Base-by-base conservation (phyloP, 2,797 vertebrate genomes). In the Anniella stebbinsi region DNA sequence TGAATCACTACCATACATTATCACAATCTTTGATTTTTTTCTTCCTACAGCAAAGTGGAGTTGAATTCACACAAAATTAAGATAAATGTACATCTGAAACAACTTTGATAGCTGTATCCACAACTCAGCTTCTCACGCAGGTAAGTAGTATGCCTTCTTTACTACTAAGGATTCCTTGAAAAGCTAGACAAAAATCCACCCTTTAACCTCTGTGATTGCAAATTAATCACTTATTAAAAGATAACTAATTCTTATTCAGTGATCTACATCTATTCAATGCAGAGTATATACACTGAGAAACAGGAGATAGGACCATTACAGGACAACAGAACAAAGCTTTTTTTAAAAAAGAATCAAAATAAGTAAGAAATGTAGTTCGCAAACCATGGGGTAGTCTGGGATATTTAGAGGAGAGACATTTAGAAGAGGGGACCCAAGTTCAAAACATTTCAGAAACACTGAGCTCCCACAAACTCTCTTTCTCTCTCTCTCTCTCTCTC, bases 11-110 rank as follows among this genome's bases (percentile, higher is more conserved):
- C 21, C 45, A 60, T n/a, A n/a, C n/a, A 66, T 66, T 67, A 72
- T 63, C 54, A n/a, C 51, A 88, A 1, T 41, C 87, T 84, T 88
- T 87, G 8, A 60, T 84, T 30, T 12, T 90, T 91, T 73, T 78
- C 70, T 83, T 90, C 91, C 81, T 87, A 10, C 60, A 66, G 84
- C 70, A 9, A 51, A 70, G 25, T 87, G 83, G 45, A 77, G 69
- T 25, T 0, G 88, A 57, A 69, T 88, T 89, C 33, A 88, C 48
- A 51, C 60, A 38, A 72, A 41, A 45, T 25, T 94, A 89, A 91
- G 36, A 87, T 90, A 94, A 91, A 25, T 75, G 81, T 86, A 33
- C 45, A 88, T 0, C 21, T 80, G 3, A n/a, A 66, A 41, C 38
- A 87, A 38, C 18, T 80, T 72, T 80, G 48, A 76, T 84, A 63